Conservation (phyloP, 2,888 invertebrate genomes). For the Leptarthrus brevirostris region DNA sequence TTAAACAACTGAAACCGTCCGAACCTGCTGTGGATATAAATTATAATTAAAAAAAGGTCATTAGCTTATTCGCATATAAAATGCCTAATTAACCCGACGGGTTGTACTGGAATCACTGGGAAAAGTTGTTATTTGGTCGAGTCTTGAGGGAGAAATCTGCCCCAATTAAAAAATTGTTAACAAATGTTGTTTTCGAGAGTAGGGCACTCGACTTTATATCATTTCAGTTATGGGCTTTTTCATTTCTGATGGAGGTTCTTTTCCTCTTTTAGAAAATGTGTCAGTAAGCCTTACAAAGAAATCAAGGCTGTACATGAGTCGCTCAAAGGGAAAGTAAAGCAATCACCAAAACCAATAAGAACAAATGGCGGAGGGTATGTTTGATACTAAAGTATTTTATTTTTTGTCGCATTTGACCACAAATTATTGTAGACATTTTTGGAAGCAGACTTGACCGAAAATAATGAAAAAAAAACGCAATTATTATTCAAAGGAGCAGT, state of each 20-base stretch:
- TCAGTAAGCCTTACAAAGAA: no score
- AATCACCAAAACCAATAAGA: no score
- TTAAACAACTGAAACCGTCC: slow-evolving; percentile 26
- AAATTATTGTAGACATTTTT: no score
- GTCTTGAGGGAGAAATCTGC: slow-evolving; percentile 34
- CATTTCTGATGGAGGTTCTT: background rate
- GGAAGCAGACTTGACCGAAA: no score
- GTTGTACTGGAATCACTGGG: slow-evolving; percentile 22
- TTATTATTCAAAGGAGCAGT: no score
- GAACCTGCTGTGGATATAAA: slow-evolving; percentile 40
- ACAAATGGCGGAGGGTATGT: no score
- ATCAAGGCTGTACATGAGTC: no score
- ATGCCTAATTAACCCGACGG: slow-evolving; percentile 47
- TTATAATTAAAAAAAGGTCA: slow-evolving; percentile 48
- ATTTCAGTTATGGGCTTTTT: slow-evolving; percentile 3
- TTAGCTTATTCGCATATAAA: slow-evolving; percentile 47
- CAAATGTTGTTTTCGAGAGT: slow-evolving; percentile 37
- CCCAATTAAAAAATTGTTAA: slow-evolving; percentile 48
- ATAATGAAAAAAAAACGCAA: no score
- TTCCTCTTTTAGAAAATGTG: no score
- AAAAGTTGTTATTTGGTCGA: slow-evolving; percentile 23
- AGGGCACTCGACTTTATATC: slow-evolving; percentile 33
- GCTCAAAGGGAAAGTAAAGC: no score
- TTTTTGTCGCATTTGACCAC: no score
- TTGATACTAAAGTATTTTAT: no score